Conservation (phyloP, 2,113 vertebrate genomes). For the Ceratotherium simum region DNA sequence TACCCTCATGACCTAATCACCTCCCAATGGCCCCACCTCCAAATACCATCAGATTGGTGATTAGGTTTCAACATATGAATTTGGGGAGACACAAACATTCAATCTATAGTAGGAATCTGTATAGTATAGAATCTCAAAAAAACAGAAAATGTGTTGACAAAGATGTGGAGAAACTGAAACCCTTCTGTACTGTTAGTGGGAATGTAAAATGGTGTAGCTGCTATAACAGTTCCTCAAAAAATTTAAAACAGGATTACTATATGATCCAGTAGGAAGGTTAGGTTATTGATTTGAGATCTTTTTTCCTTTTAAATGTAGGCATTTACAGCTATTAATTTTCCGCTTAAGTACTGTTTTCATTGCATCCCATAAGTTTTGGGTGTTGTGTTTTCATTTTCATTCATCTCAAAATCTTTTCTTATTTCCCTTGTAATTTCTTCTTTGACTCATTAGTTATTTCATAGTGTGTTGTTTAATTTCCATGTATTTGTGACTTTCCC, state of each 20-base stretch:
- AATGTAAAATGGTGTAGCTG: not conserved
- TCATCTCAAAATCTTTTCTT: not conserved
- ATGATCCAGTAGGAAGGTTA: not conserved
- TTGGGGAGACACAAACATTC: not conserved
- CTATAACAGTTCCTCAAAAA: not conserved
- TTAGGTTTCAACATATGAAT: not conserved
- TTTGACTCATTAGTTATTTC: not conserved
- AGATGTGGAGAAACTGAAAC: not conserved
- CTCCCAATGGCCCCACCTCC: not conserved
- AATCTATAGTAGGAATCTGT: not conserved
- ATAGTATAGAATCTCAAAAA: not conserved
- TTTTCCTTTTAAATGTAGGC: not conserved
- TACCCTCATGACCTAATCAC: not conserved
- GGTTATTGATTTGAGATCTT: not conserved
- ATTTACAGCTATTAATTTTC: not conserved
- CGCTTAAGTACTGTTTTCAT: not conserved
- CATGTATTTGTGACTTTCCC: not conserved
- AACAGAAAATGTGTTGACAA: not conserved
- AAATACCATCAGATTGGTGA: not conserved
- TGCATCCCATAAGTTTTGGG: not conserved
- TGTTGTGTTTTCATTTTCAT: conserved; percentile 13
- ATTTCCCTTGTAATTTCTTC: not conserved
- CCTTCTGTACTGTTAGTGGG: not conserved
- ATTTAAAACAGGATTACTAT: not conserved
- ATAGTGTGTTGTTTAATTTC: not conserved